Conservation (phyloP, 2,797 vertebrate genomes). For the Pristis pectinata region DNA sequence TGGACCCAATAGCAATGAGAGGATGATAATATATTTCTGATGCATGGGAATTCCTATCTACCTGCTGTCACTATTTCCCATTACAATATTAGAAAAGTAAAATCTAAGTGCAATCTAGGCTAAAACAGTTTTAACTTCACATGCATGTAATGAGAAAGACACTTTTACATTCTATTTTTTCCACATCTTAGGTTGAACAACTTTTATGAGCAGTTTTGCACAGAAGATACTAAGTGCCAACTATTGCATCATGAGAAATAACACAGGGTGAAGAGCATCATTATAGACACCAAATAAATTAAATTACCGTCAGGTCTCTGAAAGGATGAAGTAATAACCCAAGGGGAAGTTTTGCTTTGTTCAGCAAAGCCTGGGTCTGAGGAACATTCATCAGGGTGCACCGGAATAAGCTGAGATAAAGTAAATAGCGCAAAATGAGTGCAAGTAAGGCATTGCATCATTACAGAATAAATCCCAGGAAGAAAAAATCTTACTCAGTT, state of each 20-base stretch:
- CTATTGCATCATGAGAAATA: not conserved
- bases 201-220: not conserved
- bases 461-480: conserved; percentile 20
- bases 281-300: conserved; percentile 7
- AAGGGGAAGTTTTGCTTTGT: conserved; percentile 90
- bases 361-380: conserved; percentile 86
- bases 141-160: not conserved
- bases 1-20: no score
- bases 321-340: conserved; percentile 92
- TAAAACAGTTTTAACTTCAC: not conserved
- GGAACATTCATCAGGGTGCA: conserved; percentile 89
- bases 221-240: not conserved
- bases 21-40: no score
- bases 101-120: not conserved
- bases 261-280: not conserved
- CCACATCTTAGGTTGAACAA: not conserved
- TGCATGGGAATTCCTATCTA: no score
- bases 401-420: conserved; percentile 76
- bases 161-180: not conserved
- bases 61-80: not conserved
- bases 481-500: not conserved
- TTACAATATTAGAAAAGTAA: not conserved
- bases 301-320: conserved; percentile 84
- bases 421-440: not conserved
- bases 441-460: not conserved